phyloP scores from a whole-genome alignment of 2,888 invertebrate genomes.

The Chrysolina americana region DNA sequence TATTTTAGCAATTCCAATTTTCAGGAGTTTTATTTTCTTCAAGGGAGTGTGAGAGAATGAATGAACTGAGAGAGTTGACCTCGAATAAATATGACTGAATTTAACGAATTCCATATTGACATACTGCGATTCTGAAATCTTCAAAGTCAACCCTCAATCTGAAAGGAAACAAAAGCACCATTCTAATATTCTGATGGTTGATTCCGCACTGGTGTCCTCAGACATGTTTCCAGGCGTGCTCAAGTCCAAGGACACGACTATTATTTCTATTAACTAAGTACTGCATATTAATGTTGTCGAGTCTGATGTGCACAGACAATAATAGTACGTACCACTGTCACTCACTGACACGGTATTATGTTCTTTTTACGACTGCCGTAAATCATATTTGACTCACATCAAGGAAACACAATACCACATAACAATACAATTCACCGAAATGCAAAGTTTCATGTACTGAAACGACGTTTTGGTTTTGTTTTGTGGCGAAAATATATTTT shows the following conservation, averaged over 20 bases:
- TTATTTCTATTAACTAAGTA: conserved; percentile 7
- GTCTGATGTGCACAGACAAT: conserved; percentile 15
- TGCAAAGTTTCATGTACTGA: background rate
- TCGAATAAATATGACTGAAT: too few relatives aligned
- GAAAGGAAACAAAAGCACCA: too few relatives aligned
- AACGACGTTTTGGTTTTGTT: background rate
- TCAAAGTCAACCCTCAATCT: too few relatives aligned
- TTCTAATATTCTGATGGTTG: too few relatives aligned
- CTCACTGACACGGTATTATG: conserved; percentile 34
- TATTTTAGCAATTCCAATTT: too few relatives aligned
- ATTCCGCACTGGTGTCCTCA: too few relatives aligned
- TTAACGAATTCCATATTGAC: too few relatives aligned
- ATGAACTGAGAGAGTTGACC: too few relatives aligned
- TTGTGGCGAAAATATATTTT: background rate
- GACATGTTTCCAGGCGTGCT: background rate
- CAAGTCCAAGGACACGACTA: background rate
- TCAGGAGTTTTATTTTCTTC: too few relatives aligned
- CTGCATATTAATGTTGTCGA: background rate
- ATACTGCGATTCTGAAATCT: too few relatives aligned
- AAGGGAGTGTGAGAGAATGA: too few relatives aligned
- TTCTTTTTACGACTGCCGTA: conserved; percentile 34
- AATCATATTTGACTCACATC: conserved; percentile 37
- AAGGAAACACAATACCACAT: conserved; percentile 28
- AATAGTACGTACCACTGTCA: conserved; percentile 33
- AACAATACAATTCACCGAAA: conserved; percentile 29